A percentile compares a stretch with the other conserved stretches of the same genome.
phyloP scores from a whole-genome alignment of 2,113 vertebrate genomes.

The Excalfactoria chinensis region DNA sequence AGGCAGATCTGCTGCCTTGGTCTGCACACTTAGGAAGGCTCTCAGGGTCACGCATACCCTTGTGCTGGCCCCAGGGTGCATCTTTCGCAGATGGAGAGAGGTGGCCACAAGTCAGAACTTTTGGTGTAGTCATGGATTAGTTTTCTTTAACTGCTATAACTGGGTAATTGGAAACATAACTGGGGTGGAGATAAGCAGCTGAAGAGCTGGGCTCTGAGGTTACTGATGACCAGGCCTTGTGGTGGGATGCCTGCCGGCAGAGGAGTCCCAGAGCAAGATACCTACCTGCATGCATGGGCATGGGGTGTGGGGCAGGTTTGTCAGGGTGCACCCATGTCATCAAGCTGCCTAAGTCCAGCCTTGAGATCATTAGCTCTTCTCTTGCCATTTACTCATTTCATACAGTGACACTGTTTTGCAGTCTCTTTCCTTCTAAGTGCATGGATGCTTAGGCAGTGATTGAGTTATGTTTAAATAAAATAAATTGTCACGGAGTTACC shows the following conservation, averaged over 20 bases:
- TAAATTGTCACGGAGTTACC: not conserved
- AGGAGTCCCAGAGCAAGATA: not conserved
- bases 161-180: not conserved
- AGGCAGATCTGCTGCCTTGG: not conserved
- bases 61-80: accelerated
- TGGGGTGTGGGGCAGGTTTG: accelerated
- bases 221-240: not conserved
- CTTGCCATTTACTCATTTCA: not conserved
- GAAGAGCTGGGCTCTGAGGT: not conserved
- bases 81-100: accelerated
- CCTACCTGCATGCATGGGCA: accelerated
- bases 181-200: not conserved
- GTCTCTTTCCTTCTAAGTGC: not conserved
- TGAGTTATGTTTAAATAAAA: not conserved
- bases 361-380: not conserved
- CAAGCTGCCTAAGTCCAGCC: not conserved
- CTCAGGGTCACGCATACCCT: not conserved
- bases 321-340: not conserved
- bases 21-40: not conserved
- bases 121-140: not conserved
- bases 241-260: accelerated
- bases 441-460: not conserved
- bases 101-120: not conserved
- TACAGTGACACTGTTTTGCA: not conserved
- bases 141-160: not conserved